These are phyloP conservation scores for Catalaphyllia jardinei DNA, from an alignment of 64 coral and sea anemone genomes.

Conservation along the genomic window DNA sequence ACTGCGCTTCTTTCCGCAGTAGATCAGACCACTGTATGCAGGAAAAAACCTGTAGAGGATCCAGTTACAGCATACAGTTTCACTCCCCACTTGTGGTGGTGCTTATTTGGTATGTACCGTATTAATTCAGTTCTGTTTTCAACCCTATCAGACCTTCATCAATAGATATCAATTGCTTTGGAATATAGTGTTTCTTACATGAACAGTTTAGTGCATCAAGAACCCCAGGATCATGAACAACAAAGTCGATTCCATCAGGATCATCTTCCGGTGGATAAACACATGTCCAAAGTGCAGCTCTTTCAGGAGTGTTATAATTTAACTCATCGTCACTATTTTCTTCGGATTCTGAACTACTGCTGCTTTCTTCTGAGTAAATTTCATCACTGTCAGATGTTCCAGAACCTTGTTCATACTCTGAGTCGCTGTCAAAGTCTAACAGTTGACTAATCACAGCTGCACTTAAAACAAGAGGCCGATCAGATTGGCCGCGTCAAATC, in stretches of 20 bases:
- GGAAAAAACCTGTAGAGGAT: conserved; percentile 20
- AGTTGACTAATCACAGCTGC: conserved; percentile 37
- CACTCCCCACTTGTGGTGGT: conserved; percentile 60
- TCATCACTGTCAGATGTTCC: conserved; percentile 24
- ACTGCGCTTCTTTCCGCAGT: conserved; percentile 40
- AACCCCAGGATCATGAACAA: conserved; percentile 35
- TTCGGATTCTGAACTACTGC: conserved; percentile 17
- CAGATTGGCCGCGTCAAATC: conserved; percentile 32
- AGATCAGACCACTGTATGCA: conserved; percentile 46
- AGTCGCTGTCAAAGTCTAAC: conserved; percentile 4
- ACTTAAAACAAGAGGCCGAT: conserved; percentile 22
- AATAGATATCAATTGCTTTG: conserved; percentile 45
- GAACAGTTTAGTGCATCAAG: conserved; percentile 51
- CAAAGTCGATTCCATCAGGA: neutral
- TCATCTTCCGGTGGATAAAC: conserved; percentile 37
- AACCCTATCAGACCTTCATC: conserved; percentile 55
- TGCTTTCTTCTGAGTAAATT: conserved; percentile 5
- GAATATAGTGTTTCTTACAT: conserved; percentile 35
- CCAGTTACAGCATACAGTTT: conserved; percentile 43
- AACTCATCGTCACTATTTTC: conserved; percentile 4
- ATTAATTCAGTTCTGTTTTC: conserved; percentile 56
- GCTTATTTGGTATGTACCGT: conserved; percentile 66
- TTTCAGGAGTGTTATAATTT: neutral
- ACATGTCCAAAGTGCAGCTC: conserved; percentile 24
- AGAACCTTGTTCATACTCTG: conserved; percentile 23